phyloP scores from a whole-genome alignment of 2,113 vertebrate genomes.

The Etheostoma spectabile region DNA sequence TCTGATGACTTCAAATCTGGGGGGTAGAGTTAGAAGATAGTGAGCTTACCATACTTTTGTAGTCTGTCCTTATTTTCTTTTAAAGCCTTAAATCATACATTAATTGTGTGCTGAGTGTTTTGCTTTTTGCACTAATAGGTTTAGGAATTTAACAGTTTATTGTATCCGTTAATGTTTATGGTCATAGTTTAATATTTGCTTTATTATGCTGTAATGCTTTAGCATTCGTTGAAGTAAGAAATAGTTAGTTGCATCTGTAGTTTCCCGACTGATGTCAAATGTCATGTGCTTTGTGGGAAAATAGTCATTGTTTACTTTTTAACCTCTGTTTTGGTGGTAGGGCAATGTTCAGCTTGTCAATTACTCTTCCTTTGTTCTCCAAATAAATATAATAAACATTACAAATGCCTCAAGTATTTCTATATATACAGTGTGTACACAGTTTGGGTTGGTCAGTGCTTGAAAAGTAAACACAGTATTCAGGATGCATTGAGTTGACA shows the following conservation, averaged over 20 bases:
- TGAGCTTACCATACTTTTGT: too few relatives aligned
- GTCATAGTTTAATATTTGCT: not conserved
- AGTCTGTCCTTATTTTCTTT: too few relatives aligned
- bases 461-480: not conserved
- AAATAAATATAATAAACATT: not conserved
- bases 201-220: not conserved
- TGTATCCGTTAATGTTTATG: too few relatives aligned
- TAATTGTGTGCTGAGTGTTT: too few relatives aligned
- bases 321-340: not conserved
- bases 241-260: not conserved
- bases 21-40: too few relatives aligned
- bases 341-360: too few relatives aligned
- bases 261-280: not conserved
- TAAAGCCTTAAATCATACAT: too few relatives aligned
- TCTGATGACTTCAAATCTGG: too few relatives aligned
- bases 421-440: not conserved
- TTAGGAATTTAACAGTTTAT: too few relatives aligned
- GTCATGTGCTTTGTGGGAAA: not conserved
- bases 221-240: not conserved
- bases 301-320: not conserved
- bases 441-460: not conserved
- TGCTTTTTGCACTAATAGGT: too few relatives aligned
- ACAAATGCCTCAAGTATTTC: not conserved
- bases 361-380: fast-evolving
- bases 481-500: not conserved